Conservation (phyloP, 1,140 invertebrate species). For the Zaprionus africanus region DNA sequence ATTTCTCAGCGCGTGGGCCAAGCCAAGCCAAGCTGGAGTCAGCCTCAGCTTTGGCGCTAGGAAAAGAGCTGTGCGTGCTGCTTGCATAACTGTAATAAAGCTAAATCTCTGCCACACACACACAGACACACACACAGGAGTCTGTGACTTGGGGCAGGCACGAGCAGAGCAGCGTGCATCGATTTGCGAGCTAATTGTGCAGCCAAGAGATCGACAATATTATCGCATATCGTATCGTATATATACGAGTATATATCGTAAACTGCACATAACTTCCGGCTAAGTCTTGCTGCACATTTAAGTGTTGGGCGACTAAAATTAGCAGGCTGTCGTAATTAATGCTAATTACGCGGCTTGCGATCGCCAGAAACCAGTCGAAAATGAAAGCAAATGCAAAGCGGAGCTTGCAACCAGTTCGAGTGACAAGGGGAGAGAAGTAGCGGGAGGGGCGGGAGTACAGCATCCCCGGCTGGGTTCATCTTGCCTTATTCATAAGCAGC, state of each 20-base stretch:
- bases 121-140: constrained; percentile 13
- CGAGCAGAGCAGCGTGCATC: constrained; percentile 14
- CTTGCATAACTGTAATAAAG: constrained; percentile 50
- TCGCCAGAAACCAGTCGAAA: constrained; percentile 15
- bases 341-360: constrained; percentile 29
- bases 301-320: constrained; percentile 41
- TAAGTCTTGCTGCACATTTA: constrained; percentile 29
- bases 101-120: constrained; percentile 25
- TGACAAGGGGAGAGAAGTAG: background rate
- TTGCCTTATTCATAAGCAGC: constrained; percentile 32
- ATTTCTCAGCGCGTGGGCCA: constrained; percentile 72
- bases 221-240: constrained; percentile 4
- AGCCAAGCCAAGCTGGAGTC: constrained; percentile 38
- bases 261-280: constrained; percentile 36
- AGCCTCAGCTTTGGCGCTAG: constrained; percentile 36
- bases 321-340: constrained; percentile 40
- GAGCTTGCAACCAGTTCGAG: constrained; percentile 36
- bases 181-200: constrained; percentile 37
- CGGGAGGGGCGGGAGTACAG: background rate
- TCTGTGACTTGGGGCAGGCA: constrained; percentile 28
- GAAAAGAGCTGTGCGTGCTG: constrained; percentile 42
- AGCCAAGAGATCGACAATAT: background rate
- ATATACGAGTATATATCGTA: constrained; percentile 7
- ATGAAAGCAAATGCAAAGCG: constrained; percentile 41
- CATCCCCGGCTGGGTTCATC: background rate